Evolutionary conservation across 1,140 invertebrate species (phyloP).

Genomic region (Antheraea pernyi): DNA sequence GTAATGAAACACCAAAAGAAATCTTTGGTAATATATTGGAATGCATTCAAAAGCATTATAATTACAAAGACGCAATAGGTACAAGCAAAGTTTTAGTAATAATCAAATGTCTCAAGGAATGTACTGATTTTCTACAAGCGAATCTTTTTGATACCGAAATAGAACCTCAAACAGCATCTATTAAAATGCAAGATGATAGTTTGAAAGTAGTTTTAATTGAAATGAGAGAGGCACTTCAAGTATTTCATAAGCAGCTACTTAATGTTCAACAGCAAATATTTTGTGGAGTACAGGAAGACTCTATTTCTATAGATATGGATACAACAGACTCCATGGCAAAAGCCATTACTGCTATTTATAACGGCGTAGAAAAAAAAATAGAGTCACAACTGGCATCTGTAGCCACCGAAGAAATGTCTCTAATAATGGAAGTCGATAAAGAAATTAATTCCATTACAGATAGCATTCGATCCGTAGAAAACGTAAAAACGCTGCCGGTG

Average conservation of each 20-base stretch:
- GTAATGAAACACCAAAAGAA: constrained; percentile 21
- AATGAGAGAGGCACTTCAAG: constrained; percentile 43
- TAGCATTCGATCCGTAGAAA: constrained; percentile 34
- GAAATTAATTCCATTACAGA: constrained; percentile 48
- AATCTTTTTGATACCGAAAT: constrained; percentile 18
- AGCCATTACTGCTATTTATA: constrained; percentile 40
- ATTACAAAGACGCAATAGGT: constrained; percentile 45
- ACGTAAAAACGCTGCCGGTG: constrained; percentile 21
- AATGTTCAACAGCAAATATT: constrained; percentile 42
- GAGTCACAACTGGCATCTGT: constrained; percentile 28
- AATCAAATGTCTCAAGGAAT: constrained; percentile 57
- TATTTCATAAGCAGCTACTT: constrained; percentile 38
- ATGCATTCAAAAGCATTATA: constrained; percentile 46
- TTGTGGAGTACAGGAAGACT: constrained; percentile 36
- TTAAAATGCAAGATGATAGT: neutral
- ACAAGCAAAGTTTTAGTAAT: constrained; percentile 52
- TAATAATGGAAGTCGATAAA: constrained; percentile 45
- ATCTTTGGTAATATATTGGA: constrained; percentile 29
- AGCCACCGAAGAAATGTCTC: constrained; percentile 34
- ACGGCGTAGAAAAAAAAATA: constrained; percentile 36
- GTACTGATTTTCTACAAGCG: constrained; percentile 45
- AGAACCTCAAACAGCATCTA: constrained; percentile 6
- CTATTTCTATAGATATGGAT: constrained; percentile 42
- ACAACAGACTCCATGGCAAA: constrained; percentile 45
- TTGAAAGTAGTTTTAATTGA: constrained; percentile 39